Evolutionary conservation across 2,888 invertebrate genomes (phyloP), one percentile per base, ranked within the genome.

Genomic region (Odontothrips loti): DNA sequence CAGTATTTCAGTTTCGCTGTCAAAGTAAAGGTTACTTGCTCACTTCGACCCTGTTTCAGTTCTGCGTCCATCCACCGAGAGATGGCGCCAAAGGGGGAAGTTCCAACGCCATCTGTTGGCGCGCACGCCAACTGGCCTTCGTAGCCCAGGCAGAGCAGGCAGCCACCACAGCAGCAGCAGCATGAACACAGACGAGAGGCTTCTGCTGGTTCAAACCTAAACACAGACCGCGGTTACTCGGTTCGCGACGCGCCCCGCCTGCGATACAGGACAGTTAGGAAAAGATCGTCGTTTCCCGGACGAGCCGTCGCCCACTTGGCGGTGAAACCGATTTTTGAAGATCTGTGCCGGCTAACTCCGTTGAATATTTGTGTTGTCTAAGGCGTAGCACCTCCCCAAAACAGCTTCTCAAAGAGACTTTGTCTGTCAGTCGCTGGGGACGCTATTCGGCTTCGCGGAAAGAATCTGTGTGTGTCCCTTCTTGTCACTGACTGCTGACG

Each of bases 181-280:
- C 58, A 17, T 17, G 58, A 58, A 58, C 58, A 51, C 51, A 58
- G 68, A 23, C 68, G 23, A n/a, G n/a, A 27, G 27, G 68, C 68
- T 1, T 75, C 68, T 75, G 68, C 68, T 75, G 23, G 68, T 75
- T 75, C 27, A 27, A 75, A 75, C 68, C 68, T 75, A 75, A 75
- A 75, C 68, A 75, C 68, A 27, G 23, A 1, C 68, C 23, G 68
- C 23, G 23, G 23, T 9, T 75, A 2, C 27, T 23, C 23, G 12
- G 27, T 27, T 75, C 68, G 27, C 23, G 6, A 23, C 68, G 20
- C 68, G 68, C 12, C 68, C 12, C 68, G 23, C 23, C 23, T 27
- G 12, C 9, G 23, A 6, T 43, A 43, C 34, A 6, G 3, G 34
- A 43, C 34, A 6, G 34, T 4, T 6, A 17, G 11, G 68, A 11